These are phyloP conservation scores for Chloroclysta siterata DNA, from an alignment of 2,888 invertebrate species.

Conservation along the genomic window DNA sequence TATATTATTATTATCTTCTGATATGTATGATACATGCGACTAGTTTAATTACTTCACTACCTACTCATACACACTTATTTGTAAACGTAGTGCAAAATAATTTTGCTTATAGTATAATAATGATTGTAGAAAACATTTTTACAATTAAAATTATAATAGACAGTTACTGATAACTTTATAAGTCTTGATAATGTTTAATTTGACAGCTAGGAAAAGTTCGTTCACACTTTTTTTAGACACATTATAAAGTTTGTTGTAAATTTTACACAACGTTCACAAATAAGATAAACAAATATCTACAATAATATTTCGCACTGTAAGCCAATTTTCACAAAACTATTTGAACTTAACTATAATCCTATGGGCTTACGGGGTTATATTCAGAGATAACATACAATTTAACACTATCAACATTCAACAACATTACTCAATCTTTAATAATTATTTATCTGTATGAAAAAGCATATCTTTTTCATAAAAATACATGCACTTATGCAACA, in stretches of 20 bases:
- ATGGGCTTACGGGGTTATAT: constrained; percentile 63
- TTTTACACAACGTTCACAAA: constrained; percentile 29
- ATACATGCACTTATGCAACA: constrained; percentile 36
- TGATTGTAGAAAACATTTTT: too few species aligned
- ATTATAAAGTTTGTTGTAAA: background rate
- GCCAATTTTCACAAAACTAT: constrained; percentile 61
- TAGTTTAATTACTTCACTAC: constrained; percentile 26
- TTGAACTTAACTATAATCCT: constrained; percentile 55
- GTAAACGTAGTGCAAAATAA: constrained; percentile 16
- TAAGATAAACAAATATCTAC: constrained; percentile 32
- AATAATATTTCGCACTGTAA: constrained; percentile 56
- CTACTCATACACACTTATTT: constrained; percentile 14
- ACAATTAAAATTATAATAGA: too few species aligned
- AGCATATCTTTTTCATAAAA: constrained; percentile 38
- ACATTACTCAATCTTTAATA: constrained; percentile 64
- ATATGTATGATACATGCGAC: constrained; percentile 47
- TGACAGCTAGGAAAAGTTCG: too few species aligned
- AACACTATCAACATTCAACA: constrained; percentile 73
- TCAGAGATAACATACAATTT: constrained; percentile 75
- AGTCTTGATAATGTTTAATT: too few species aligned
- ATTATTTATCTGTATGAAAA: constrained; percentile 41
- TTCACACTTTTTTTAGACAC: background rate
- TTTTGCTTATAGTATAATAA: too few species aligned
- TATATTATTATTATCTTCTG: constrained; percentile 48
- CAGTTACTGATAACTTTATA: too few species aligned